Evolutionary conservation across 2,888 invertebrate genomes (phyloP).

Genomic region (Amiota mariae): DNA sequence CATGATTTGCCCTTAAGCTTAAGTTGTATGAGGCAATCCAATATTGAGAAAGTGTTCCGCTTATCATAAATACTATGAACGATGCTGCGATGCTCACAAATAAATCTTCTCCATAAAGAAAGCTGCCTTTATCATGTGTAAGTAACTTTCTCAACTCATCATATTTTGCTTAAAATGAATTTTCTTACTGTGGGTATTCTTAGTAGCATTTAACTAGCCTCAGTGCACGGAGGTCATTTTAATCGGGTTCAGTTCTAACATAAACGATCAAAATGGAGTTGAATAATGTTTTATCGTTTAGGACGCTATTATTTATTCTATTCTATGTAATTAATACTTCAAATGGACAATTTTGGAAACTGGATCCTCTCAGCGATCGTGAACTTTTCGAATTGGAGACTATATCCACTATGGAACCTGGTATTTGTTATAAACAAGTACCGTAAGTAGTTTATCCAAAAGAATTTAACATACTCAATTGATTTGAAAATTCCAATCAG

Average conservation of each 20-base stretch:
- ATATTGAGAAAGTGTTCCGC: no score
- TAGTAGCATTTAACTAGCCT: slow-evolving; percentile 24
- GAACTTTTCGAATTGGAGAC: slow-evolving; percentile 59
- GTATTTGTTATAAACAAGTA: slow-evolving; percentile 69
- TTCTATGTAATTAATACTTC: not conserved
- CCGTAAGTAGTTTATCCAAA: slow-evolving; percentile 58
- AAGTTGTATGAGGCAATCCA: no score
- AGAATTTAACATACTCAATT: not conserved
- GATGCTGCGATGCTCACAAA: no score
- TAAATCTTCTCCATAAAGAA: no score
- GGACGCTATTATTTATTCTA: not conserved
- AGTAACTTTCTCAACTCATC: no score
- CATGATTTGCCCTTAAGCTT: no score
- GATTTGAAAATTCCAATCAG: slow-evolving; percentile 41
- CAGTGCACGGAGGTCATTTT: slow-evolving; percentile 25
- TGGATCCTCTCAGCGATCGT: slow-evolving; percentile 40
- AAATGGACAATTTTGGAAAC: slow-evolving; percentile 61
- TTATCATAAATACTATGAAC: no score
- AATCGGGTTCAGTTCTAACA: not conserved
- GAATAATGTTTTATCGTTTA: slow-evolving; percentile 6
- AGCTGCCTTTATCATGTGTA: no score
- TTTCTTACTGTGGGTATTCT: not conserved
- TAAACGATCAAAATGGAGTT: slow-evolving; percentile 19
- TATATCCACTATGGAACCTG: slow-evolving; percentile 58
- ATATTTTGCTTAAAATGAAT: not conserved